These are phyloP conservation scores for Manis pentadactyla DNA, from an alignment of 2,797 vertebrate genomes.

Conservation along the genomic window DNA sequence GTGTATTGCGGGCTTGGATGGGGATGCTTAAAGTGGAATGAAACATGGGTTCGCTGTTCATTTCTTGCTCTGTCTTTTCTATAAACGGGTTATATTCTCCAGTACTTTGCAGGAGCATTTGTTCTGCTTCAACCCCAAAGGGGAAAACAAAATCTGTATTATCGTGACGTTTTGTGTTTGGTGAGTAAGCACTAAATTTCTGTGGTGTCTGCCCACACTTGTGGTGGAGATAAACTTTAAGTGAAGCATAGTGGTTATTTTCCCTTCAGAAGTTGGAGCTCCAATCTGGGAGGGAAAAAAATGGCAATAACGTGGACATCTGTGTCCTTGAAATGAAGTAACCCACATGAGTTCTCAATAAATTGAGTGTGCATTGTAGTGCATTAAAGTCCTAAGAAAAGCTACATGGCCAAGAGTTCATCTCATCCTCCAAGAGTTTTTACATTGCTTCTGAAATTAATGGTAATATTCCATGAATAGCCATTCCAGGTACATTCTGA, in stretches of 20 bases:
- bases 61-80: slow-evolving; percentile 16
- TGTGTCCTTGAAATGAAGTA: slow-evolving; percentile 66
- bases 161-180: slow-evolving; percentile 27
- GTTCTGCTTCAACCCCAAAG: not conserved
- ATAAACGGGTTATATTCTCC: not conserved
- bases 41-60: not conserved
- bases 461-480: slow-evolving; percentile 42
- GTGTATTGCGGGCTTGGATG: not conserved
- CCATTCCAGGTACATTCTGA: not conserved
- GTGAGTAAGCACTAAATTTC: slow-evolving; percentile 51
- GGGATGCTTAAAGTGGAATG: not conserved
- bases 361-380: not conserved
- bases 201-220: slow-evolving; percentile 27
- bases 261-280: slow-evolving; percentile 76
- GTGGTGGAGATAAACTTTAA: slow-evolving; percentile 52
- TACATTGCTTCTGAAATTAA: slow-evolving; percentile 9
- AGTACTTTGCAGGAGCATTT: not conserved
- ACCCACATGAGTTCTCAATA: slow-evolving; percentile 20
- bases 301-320: slow-evolving; percentile 61
- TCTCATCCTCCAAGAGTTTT: not conserved
- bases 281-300: slow-evolving; percentile 9
- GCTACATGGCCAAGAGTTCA: slow-evolving; percentile 35
- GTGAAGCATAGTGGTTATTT: slow-evolving; percentile 70
- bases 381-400: slow-evolving; percentile 48
- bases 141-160: not conserved